Evolutionary conservation across 2,888 invertebrate genomes (phyloP), one percentile per base, ranked within the genome.

Genomic region (Spodoptera littoralis): DNA sequence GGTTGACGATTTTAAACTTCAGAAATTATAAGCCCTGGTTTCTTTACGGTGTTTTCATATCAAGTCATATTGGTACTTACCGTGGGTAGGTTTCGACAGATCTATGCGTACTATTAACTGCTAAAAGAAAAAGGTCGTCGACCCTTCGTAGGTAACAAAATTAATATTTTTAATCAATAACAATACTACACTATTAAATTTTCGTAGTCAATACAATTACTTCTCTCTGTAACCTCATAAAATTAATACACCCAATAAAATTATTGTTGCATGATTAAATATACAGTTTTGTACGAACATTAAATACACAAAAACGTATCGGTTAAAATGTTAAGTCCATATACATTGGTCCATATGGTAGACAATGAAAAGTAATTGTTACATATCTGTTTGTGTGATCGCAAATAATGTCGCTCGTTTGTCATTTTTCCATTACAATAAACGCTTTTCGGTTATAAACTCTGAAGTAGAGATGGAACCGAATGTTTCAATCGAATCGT

Each of bases 361-460:
- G 57, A 70, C 60, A 61, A 72, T 59, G 59, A 50, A 63, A 75
- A 70, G 65, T 73, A 75, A 80, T 70, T 64, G 60, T 66, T 6
- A 27, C 13, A 36, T 80, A 80, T 80, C 73, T 76, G 69, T 75
- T 69, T n/a, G 57, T 27, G 51, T 78, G 79, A 81, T 84, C 77
- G 65, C 66, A 70, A 79, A 80, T 83, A 80, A 80, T 81, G 73
- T 71, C 65, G 36, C 56, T 61, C 77, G 74, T 81, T 86, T 85
- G 79, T 85, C 82, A 84, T 84, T 82, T 81, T 81, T 76, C 78
- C 81, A 84, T 86, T 86, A 82, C 85, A 84, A 84, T 83, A 83
- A 84, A 79, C 70, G 80, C 59, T 75, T 67, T 74, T 69, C 68
- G 69, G 78, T 78, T 75, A 82, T 84, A 82, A 82, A 84, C 73